Evolutionary conservation across 2,113 vertebrate species (phyloP).

Genomic region (Cettia cetti): DNA sequence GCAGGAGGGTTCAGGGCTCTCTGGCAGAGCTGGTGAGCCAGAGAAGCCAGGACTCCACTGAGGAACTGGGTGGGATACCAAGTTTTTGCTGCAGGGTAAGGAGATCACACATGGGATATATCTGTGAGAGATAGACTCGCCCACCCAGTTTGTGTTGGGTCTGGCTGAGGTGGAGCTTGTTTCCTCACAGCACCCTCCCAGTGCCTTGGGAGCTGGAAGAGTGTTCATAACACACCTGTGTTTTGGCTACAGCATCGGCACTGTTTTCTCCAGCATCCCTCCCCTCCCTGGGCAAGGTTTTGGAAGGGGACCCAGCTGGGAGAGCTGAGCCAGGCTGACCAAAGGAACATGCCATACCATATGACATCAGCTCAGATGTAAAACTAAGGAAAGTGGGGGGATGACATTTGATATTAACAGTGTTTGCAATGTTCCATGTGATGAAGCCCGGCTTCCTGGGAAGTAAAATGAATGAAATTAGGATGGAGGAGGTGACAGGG

Average conservation of each 20-base stretch:
- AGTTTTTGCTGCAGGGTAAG: not conserved
- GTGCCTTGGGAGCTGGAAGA: not conserved
- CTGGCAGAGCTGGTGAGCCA: not conserved
- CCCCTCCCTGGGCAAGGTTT: not conserved
- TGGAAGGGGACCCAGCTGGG: not conserved
- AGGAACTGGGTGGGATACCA: not conserved
- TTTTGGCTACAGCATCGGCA: not conserved
- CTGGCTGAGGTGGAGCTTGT: not conserved
- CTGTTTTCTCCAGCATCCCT: not conserved
- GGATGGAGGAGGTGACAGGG: too few species aligned
- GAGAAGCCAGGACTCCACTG: not conserved
- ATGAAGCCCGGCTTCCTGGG: not conserved
- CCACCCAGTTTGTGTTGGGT: not conserved
- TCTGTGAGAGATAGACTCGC: not conserved
- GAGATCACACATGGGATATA: rapidly evolving
- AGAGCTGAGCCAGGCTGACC: not conserved
- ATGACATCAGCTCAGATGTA: not conserved
- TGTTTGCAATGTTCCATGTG: not conserved
- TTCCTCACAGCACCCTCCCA: not conserved
- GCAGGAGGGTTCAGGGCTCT: not conserved
- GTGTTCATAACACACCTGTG: not conserved
- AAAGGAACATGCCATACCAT: not conserved
- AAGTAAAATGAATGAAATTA: not conserved
- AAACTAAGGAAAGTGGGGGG: not conserved
- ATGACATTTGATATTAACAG: not conserved